Base-by-base conservation (phyloP, 2,113 vertebrate species). In the Thalassarche chlororhynchos region DNA sequence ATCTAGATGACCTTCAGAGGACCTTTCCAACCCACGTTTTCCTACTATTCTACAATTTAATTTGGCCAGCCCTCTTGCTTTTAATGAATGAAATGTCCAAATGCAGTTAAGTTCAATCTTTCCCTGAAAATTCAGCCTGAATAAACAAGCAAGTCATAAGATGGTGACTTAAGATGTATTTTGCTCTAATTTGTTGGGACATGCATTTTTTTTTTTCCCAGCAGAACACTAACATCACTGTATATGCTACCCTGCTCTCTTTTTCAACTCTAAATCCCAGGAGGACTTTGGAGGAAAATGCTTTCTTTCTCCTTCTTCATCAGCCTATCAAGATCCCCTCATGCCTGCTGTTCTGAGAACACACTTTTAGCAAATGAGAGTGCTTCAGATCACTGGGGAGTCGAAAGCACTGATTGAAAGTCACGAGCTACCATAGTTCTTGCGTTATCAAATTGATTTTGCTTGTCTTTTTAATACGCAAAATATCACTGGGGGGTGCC, bases 301-400 rank as follows among this genome's bases (percentile, higher is more conserved):
- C 68, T 93, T 82, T 93, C 38, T 51, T 84, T 55, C 6, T 38
- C 83, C 52, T 78, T 25, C 84, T 70, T 32, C 52, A 93, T 75
- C 62, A 91, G 70, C 36, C 66, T 85, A 89, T 89, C 86, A 89
- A 93, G 90, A 93, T 94, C 74, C 69, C n/a, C 42, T 84, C 70
- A 49, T 84, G 95, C 97, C 91, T 25, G 84, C 90, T 94, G 93
- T 10, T 95, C 87, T 44, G 79, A 96, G 84, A 70, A 77, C 47
- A 19, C 60, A 83, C 82, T 95, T 58, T 72, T 14, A 89, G 94
- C 46, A 51, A 77, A 54, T 4, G n/a, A 96, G 92, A 96, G 88
- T 82, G 58, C 90, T 97, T 96, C 87, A 95, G 77, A 96, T 94
- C 91, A 4, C 91, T 28, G 68, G 88, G 91, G 86, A 93, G 87